phyloP scores from a whole-genome alignment of 2,888 invertebrate species.

The Lycocerus yunnanus region DNA sequence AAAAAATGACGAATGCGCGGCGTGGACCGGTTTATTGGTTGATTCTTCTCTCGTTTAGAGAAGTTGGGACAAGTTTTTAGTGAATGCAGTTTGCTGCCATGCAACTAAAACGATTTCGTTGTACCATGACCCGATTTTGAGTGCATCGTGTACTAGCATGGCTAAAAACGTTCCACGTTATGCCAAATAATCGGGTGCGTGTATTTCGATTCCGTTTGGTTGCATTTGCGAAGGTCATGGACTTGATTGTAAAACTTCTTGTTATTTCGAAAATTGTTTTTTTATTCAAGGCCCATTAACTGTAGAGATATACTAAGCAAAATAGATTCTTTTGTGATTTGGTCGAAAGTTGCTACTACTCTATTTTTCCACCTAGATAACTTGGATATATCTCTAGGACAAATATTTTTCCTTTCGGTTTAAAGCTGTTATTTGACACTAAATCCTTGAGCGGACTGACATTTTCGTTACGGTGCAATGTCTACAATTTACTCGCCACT shows the following conservation, averaged over 20 bases:
- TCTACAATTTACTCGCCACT: slow-evolving; percentile 44
- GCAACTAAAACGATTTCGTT: slow-evolving; percentile 55
- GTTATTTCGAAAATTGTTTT: not conserved
- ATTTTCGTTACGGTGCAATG: slow-evolving; percentile 36
- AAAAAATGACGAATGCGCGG: slow-evolving; percentile 52
- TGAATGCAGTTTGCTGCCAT: slow-evolving; percentile 52
- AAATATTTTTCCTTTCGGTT: slow-evolving; percentile 14
- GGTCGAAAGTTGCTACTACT: slow-evolving; percentile 21
- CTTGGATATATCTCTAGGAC: slow-evolving; percentile 26
- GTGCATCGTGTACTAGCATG: slow-evolving; percentile 50
- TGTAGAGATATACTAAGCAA: not conserved
- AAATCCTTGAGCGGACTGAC: slow-evolving; percentile 29
- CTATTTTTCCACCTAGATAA: slow-evolving; percentile 33
- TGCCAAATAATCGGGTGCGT: slow-evolving; percentile 33
- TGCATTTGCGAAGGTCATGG: slow-evolving; percentile 40
- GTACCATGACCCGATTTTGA: slow-evolving; percentile 56
- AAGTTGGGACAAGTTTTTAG: slow-evolving; percentile 55
- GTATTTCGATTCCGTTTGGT: slow-evolving; percentile 30
- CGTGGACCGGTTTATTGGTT: slow-evolving; percentile 52
- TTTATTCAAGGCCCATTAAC: not conserved
- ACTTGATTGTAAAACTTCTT: slow-evolving; percentile 31
- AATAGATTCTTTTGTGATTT: slow-evolving; percentile 3
- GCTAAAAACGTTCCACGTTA: slow-evolving; percentile 46
- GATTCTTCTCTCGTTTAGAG: slow-evolving; percentile 50
- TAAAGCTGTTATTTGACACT: slow-evolving; percentile 20